These are phyloP conservation scores for Amphiprion percula DNA, from an alignment of 2,113 vertebrate species.

Conservation along the genomic window DNA sequence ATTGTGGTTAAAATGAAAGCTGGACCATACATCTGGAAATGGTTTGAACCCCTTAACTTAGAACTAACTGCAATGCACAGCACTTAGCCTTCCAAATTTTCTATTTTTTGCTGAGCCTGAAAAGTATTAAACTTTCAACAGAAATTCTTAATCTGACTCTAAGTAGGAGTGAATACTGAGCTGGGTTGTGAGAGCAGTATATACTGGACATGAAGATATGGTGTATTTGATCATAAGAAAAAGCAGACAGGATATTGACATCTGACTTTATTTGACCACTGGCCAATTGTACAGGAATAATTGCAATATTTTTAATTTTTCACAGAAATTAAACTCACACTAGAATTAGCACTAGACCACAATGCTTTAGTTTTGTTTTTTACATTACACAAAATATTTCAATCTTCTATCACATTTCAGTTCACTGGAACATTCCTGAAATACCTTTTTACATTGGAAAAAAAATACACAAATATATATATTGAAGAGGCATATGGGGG, in stretches of 20 bases:
- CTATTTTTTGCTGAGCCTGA: background rate
- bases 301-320: constrained; percentile 18
- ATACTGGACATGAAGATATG: background rate
- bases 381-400: background rate
- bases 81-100: background rate
- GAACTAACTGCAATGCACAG: background rate
- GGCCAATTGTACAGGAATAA: constrained; percentile 23
- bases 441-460: background rate
- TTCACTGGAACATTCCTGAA: background rate
- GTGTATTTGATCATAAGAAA: constrained; percentile 35
- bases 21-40: constrained; percentile 16
- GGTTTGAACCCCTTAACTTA: background rate
- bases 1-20: background rate
- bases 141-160: background rate
- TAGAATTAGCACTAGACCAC: background rate
- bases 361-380: background rate
- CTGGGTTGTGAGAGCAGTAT: background rate
- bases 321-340: constrained; percentile 9
- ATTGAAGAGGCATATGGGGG: background rate
- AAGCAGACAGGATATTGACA: constrained; percentile 45
- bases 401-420: background rate
- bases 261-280: constrained; percentile 50
- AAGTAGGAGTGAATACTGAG: background rate
- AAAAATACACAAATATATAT: background rate
- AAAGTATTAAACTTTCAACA: background rate